These are phyloP conservation scores for Gerris lacustris DNA, from an alignment of 2,888 invertebrate genomes.

Conservation along the genomic window DNA sequence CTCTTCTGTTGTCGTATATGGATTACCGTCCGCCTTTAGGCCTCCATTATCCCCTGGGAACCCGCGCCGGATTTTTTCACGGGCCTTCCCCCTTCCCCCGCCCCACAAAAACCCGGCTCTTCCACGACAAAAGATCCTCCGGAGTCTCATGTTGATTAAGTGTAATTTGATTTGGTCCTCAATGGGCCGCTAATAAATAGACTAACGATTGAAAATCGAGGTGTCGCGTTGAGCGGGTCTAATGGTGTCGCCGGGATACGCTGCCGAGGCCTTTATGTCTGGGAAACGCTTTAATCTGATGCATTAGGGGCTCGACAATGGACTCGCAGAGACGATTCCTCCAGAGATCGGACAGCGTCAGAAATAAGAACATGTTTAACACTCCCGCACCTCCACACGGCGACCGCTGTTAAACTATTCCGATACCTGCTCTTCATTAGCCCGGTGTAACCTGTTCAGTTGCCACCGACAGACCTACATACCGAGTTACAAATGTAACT, in stretches of 20 bases:
- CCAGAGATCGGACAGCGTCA: not conserved
- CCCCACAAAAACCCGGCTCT: not conserved
- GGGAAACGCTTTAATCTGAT: slow-evolving; percentile 8
- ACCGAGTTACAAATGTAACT: not conserved
- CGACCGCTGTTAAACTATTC: not conserved
- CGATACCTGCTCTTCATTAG: not conserved
- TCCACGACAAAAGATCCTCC: not conserved
- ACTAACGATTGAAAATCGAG: slow-evolving; percentile 11
- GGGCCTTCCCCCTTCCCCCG: not conserved
- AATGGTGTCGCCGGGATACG: slow-evolving; percentile 5
- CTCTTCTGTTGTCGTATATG: slow-evolving; percentile 1
- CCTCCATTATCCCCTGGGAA: slow-evolving; percentile 3
- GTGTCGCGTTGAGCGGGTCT: slow-evolving; percentile 8
- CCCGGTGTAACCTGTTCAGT: too few relatives aligned
- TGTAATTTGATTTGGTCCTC: slow-evolving; percentile 9
- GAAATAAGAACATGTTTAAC: slow-evolving; percentile 1
- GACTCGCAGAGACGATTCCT: not conserved
- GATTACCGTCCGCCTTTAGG: not conserved
- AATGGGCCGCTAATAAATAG: slow-evolving; percentile 10
- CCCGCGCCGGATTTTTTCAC: slow-evolving; percentile 5
- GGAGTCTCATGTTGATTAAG: slow-evolving; percentile 1
- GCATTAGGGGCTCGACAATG: not conserved
- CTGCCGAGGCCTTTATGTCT: not conserved
- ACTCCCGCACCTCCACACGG: not conserved
- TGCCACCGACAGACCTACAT: not conserved